phyloP scores from a whole-genome alignment of 2,888 invertebrate genomes.

The Chrysotoxum bicinctum region DNA sequence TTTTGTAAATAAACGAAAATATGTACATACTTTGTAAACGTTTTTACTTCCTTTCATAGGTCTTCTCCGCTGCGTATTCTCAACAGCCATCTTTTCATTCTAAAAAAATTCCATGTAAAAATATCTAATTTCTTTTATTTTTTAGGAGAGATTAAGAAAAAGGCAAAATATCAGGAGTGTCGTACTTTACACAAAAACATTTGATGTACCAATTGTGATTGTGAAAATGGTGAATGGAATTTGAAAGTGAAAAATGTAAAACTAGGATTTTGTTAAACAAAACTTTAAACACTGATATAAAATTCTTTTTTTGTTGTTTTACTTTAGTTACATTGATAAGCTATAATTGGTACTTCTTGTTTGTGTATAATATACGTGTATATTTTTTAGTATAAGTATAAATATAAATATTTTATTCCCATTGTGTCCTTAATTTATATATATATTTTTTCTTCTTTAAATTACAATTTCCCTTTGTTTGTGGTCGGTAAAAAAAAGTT shows the following conservation, averaged over 20 bases:
- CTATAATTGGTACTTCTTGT: slow-evolving; percentile 67
- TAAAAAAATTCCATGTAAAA: slow-evolving; percentile 16
- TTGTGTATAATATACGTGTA: slow-evolving; percentile 64
- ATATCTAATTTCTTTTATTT: slow-evolving; percentile 8
- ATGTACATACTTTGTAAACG: background rate
- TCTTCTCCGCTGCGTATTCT: background rate
- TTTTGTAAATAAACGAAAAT: slow-evolving; percentile 52
- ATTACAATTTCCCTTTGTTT: slow-evolving; percentile 48
- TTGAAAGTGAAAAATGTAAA: slow-evolving; percentile 10
- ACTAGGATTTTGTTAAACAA: background rate
- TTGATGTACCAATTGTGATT: slow-evolving; percentile 23
- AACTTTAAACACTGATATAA: slow-evolving; percentile 35
- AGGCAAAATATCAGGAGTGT: slow-evolving; percentile 39
- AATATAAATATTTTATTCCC: slow-evolving; percentile 72
- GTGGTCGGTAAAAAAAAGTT: slow-evolving; percentile 62
- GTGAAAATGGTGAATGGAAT: slow-evolving; percentile 1
- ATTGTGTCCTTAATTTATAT: slow-evolving; percentile 52
- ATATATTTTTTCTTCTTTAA: slow-evolving; percentile 25
- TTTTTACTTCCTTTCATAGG: slow-evolving; percentile 15
- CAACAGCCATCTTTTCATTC: slow-evolving; percentile 10
- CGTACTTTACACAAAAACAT: slow-evolving; percentile 13
- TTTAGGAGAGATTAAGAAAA: slow-evolving; percentile 3
- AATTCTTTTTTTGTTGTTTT: slow-evolving; percentile 22
- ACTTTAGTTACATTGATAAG: slow-evolving; percentile 36
- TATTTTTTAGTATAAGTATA: slow-evolving; percentile 67